A percentile compares a stretch with the other conserved stretches of the same genome.
Conservation (phyloP, 2,888 invertebrate species). For the Drosophila atripex region DNA sequence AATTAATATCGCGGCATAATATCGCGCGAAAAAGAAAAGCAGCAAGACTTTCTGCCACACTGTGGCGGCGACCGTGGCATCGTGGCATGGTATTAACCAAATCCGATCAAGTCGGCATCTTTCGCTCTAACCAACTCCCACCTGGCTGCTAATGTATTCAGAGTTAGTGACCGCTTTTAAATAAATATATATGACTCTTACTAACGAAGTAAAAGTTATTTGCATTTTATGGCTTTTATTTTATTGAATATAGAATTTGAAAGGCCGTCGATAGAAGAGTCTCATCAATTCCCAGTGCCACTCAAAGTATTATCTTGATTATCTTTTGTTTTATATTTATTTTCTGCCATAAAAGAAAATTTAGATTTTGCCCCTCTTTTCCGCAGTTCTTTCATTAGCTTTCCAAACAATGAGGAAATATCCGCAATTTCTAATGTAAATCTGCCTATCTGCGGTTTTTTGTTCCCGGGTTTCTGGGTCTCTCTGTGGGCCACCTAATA, state of each 20-base stretch:
- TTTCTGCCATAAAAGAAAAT: neutral
- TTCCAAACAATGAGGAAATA: slow-evolving; percentile 36
- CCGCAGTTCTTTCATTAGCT: slow-evolving; percentile 25
- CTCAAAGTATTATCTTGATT: neutral
- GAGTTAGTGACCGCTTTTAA: neutral
- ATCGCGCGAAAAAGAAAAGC: slow-evolving; percentile 59
- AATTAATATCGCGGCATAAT: slow-evolving; percentile 81
- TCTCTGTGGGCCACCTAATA: slow-evolving; percentile 1
- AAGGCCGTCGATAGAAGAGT: neutral
- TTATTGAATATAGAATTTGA: slow-evolving; percentile 1
- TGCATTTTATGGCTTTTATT: neutral
- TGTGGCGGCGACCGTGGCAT: slow-evolving; percentile 43
- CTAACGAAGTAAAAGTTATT: slow-evolving; percentile 7
- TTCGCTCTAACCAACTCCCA: slow-evolving; percentile 39
- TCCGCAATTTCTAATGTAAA: slow-evolving; percentile 19
- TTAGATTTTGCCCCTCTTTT: slow-evolving; percentile 6
- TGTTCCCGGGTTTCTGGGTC: slow-evolving; percentile 1
- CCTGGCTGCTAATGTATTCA: slow-evolving; percentile 48
- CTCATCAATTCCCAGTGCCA: neutral
- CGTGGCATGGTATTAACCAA: slow-evolving; percentile 67
- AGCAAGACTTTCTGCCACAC: slow-evolving; percentile 73
- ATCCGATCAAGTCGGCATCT: slow-evolving; percentile 60
- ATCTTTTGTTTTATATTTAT: neutral
- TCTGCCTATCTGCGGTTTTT: slow-evolving; percentile 23
- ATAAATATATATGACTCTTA: neutral